A percentile compares a stretch with the other conserved stretches of the same genome.
These are phyloP conservation scores for Drosophila vallismaia DNA, from an alignment of 2,888 invertebrate genomes.

Conservation along the genomic window DNA sequence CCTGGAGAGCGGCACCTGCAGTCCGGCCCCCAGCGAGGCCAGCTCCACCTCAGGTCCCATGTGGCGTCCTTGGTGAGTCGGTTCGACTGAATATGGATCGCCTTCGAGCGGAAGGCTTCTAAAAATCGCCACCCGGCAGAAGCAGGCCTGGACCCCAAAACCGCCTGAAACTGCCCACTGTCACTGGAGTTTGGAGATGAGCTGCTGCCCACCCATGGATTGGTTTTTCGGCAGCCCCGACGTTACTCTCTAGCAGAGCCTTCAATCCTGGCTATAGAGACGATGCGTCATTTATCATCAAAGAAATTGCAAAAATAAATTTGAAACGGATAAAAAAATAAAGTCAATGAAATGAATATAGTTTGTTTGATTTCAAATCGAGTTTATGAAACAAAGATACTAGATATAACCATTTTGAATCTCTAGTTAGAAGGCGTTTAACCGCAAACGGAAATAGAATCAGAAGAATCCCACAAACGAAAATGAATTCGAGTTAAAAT, in stretches of 20 bases:
- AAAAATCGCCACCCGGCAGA: slow-evolving; percentile 7
- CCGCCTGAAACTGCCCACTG: slow-evolving; percentile 3
- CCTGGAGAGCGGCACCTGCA: slow-evolving; percentile 82
- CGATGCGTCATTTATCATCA: neutral
- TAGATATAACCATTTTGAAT: slow-evolving; percentile 8
- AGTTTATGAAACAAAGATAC: neutral
- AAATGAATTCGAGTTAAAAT: slow-evolving; percentile 45
- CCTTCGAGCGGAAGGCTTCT: slow-evolving; percentile 44
- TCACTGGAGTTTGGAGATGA: neutral
- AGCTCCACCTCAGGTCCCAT: slow-evolving; percentile 75
- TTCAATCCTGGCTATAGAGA: slow-evolving; percentile 22
- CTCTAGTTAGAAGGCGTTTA: slow-evolving; percentile 56
- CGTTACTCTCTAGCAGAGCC: slow-evolving; percentile 26
- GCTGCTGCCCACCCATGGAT: neutral
- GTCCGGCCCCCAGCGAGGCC: slow-evolving; percentile 83
- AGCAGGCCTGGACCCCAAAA: slow-evolving; percentile 1
- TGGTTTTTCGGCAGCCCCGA: neutral
- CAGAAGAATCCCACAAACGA: slow-evolving; percentile 34
- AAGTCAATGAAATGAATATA: slow-evolving; percentile 11
- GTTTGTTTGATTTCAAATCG: slow-evolving; percentile 4
- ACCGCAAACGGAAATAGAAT: slow-evolving; percentile 31
- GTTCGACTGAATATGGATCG: slow-evolving; percentile 23
- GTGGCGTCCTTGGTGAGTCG: slow-evolving; percentile 83
- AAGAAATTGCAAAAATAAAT: neutral
- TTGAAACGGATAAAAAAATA: slow-evolving; percentile 16